These are phyloP conservation scores for Trichogramma pretiosum DNA, from an alignment of 1,140 invertebrate genomes.

Conservation along the genomic window DNA sequence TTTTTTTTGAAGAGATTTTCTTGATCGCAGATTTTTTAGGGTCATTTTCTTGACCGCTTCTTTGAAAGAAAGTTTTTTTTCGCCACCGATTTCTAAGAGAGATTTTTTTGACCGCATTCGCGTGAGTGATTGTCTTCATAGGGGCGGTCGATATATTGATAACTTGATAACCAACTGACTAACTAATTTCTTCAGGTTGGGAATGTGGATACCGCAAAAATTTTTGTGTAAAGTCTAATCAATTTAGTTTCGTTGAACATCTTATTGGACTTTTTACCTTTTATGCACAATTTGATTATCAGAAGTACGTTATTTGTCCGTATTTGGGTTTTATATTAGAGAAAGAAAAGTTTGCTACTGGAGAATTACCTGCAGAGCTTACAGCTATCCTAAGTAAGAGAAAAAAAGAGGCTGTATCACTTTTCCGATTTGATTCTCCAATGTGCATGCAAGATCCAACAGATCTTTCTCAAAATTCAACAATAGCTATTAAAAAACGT, in stretches of 20 bases:
- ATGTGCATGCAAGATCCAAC: constrained; percentile 47
- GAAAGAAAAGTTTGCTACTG: not conserved
- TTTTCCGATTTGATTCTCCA: constrained; percentile 28
- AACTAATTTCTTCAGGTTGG: not conserved
- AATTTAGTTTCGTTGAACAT: constrained; percentile 31
- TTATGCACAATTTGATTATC: constrained; percentile 43
- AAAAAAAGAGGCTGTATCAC: not conserved
- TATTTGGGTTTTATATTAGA: constrained; percentile 31
- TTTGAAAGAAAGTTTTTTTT: no score
- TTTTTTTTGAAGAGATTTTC: no score
- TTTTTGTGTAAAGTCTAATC: not conserved
- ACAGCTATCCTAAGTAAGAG: not conserved
- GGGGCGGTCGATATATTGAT: no score
- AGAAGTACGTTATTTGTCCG: constrained; percentile 41
- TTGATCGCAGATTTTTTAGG: no score
- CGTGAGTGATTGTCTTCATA: no score
- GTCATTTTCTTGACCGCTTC: no score
- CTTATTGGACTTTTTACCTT: constrained; percentile 45
- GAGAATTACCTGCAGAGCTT: constrained; percentile 8
- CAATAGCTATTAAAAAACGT: constrained; percentile 30
- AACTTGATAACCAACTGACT: not conserved
- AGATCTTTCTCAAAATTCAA: constrained; percentile 44
- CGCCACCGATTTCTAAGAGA: no score
- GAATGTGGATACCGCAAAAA: not conserved
- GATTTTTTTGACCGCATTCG: no score